phyloP scores from a whole-genome alignment of 2,888 invertebrate genomes.

The Tricholauxania praeusta region DNA sequence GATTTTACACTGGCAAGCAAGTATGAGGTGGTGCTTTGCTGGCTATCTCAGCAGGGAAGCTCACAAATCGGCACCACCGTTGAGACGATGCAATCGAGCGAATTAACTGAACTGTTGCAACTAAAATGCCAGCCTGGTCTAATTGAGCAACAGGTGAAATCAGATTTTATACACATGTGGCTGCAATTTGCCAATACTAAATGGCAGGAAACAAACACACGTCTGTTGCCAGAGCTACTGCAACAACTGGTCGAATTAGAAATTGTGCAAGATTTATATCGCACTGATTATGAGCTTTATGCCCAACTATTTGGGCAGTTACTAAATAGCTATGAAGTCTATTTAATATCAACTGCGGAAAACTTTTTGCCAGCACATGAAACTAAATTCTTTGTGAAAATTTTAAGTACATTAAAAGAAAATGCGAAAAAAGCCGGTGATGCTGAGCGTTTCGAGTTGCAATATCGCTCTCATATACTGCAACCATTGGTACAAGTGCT shows the following conservation, averaged over 20 bases:
- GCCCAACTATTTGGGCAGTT: constrained; percentile 52
- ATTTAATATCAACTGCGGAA: constrained; percentile 43
- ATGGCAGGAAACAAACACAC: constrained; percentile 16
- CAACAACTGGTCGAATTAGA: constrained; percentile 53
- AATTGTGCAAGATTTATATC: constrained; percentile 58
- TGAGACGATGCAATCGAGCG: constrained; percentile 46
- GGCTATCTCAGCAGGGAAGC: constrained; percentile 52
- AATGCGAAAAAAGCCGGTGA: constrained; percentile 55
- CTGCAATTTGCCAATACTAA: constrained; percentile 41
- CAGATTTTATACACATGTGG: constrained; percentile 48
- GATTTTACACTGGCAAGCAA: constrained; percentile 61
- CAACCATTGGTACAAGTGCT: constrained; percentile 54
- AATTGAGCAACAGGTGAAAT: constrained; percentile 52
- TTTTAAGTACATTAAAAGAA: constrained; percentile 52
- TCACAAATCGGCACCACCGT: constrained; percentile 38
- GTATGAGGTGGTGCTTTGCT: constrained; percentile 61
- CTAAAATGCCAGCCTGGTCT: constrained; percentile 61
- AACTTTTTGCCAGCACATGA: constrained; percentile 48
- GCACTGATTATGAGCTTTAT: constrained; percentile 52
- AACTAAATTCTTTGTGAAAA: constrained; percentile 52
- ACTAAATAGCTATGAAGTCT: constrained; percentile 54
- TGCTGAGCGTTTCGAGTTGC: constrained; percentile 39
- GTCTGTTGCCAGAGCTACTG: constrained; percentile 50
- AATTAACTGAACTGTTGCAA: constrained; percentile 50
- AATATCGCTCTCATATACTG: constrained; percentile 48